A percentile compares a stretch with the other conserved stretches of the same genome.
These are phyloP conservation scores for Nomada goodeniana DNA, from an alignment of 2,888 invertebrate genomes.

Conservation along the genomic window DNA sequence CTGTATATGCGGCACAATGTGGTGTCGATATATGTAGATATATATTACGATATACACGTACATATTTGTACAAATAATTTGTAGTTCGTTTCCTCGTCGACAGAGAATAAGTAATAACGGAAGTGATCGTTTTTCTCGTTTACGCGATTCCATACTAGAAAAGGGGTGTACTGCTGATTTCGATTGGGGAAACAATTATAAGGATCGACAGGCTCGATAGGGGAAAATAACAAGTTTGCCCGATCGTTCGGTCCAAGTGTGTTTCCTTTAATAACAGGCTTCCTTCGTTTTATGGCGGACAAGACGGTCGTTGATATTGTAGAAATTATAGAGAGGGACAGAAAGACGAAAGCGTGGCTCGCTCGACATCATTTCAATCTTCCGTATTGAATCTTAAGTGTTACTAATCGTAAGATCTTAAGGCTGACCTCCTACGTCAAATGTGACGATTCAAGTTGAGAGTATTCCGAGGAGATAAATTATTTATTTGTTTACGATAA, in stretches of 20 bases:
- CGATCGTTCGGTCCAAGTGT: constrained; percentile 28
- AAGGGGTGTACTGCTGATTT: neutral
- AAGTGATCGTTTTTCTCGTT: constrained; percentile 55
- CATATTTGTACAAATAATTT: constrained; percentile 36
- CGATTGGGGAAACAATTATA: neutral
- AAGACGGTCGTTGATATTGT: constrained; percentile 11
- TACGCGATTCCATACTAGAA: neutral
- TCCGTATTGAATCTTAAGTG: constrained; percentile 75
- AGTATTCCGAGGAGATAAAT: constrained; percentile 74
- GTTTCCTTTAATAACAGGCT: constrained; percentile 44
- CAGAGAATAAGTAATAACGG: constrained; percentile 30
- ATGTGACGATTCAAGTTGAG: constrained; percentile 69
- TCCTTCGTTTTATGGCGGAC: constrained; percentile 31
- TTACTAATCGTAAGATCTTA: constrained; percentile 74
- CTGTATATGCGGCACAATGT: constrained; percentile 26
- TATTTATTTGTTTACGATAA: constrained; percentile 74
- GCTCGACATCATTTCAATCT: constrained; percentile 67
- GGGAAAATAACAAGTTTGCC: neutral
- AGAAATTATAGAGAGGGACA: constrained; percentile 40
- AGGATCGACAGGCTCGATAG: neutral
- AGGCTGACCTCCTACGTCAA: constrained; percentile 77
- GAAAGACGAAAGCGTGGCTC: constrained; percentile 51
- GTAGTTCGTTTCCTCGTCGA: constrained; percentile 7
- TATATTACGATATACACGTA: neutral
- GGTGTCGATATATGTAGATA: constrained; percentile 10